phyloP scores from a whole-genome alignment of 1,140 invertebrate species.

The Drosophila obscura region DNA sequence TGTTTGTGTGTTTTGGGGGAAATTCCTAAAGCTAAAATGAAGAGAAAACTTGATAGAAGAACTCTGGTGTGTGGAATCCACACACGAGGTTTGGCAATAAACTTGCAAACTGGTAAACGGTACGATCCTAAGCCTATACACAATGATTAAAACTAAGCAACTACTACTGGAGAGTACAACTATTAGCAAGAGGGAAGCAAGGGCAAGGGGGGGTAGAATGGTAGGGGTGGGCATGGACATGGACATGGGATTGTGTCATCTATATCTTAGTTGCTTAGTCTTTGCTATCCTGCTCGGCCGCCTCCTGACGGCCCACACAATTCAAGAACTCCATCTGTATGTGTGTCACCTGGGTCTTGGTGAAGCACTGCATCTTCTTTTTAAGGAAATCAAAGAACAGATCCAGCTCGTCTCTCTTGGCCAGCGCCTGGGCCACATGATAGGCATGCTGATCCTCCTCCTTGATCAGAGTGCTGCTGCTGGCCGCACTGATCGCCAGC shows the following conservation, averaged over 20 bases:
- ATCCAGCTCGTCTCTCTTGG: slow-evolving; percentile 75
- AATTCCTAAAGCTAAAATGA: slow-evolving; percentile 34
- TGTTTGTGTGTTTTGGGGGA: neutral
- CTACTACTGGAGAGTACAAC: slow-evolving; percentile 6
- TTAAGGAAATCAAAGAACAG: slow-evolving; percentile 81
- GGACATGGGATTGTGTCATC: neutral
- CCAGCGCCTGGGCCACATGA: slow-evolving; percentile 45
- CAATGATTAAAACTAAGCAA: slow-evolving; percentile 39
- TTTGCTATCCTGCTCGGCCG: slow-evolving; percentile 90
- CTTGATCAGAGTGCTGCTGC: slow-evolving; percentile 64
- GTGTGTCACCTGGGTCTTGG: slow-evolving; percentile 74
- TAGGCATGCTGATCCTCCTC: slow-evolving; percentile 52
- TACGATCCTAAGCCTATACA: slow-evolving; percentile 47
- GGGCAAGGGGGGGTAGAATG: neutral
- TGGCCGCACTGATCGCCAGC: slow-evolving; percentile 60
- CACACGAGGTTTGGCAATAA: neutral
- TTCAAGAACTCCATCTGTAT: slow-evolving; percentile 82
- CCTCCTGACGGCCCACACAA: slow-evolving; percentile 74
- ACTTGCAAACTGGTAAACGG: slow-evolving; percentile 36
- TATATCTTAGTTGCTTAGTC: slow-evolving; percentile 85
- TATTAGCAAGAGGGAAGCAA: neutral
- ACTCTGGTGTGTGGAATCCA: neutral
- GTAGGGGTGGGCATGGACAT: too few species aligned
- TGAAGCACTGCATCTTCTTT: slow-evolving; percentile 79
- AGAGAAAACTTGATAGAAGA: slow-evolving; percentile 6